These are phyloP conservation scores for Craterocephalus amniculus DNA, from an alignment of 2,797 vertebrate species.

Conservation along the genomic window DNA sequence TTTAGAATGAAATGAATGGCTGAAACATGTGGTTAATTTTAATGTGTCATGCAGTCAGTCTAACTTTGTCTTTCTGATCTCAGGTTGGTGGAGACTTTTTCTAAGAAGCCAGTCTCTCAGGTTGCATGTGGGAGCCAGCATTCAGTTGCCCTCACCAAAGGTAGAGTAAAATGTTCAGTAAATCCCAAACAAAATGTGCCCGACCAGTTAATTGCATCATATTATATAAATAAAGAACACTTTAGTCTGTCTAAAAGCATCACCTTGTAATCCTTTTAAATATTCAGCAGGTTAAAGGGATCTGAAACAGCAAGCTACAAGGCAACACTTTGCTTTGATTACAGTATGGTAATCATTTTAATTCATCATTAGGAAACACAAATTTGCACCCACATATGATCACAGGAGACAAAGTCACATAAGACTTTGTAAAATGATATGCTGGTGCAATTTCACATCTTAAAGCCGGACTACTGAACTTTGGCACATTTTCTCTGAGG, in stretches of 20 bases:
- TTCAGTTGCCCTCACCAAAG: slow-evolving; percentile 29
- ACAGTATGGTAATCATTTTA: neutral
- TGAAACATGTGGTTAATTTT: neutral
- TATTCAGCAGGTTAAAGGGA: too few species aligned
- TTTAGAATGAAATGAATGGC: neutral
- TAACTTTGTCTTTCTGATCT: neutral
- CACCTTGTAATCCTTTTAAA: neutral
- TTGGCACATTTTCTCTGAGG: too few species aligned
- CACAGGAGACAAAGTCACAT: neutral
- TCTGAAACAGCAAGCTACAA: too few species aligned
- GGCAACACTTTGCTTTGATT: neutral
- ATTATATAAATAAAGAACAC: too few species aligned
- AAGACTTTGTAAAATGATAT: neutral
- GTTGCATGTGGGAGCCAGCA: slow-evolving; percentile 32
- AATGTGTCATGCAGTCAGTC: neutral
- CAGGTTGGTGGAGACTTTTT: slow-evolving; percentile 13
- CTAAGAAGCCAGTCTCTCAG: slow-evolving; percentile 9
- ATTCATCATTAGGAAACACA: neutral
- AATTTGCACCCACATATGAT: neutral
- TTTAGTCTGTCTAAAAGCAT: neutral
- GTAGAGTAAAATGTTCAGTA: slow-evolving; percentile 2
- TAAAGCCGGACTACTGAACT: neutral
- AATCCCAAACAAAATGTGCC: neutral
- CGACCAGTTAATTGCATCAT: too few species aligned
- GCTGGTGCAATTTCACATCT: too few species aligned